Conservation (phyloP, 2,797 vertebrate species). For the Chloroceryle amazona region DNA sequence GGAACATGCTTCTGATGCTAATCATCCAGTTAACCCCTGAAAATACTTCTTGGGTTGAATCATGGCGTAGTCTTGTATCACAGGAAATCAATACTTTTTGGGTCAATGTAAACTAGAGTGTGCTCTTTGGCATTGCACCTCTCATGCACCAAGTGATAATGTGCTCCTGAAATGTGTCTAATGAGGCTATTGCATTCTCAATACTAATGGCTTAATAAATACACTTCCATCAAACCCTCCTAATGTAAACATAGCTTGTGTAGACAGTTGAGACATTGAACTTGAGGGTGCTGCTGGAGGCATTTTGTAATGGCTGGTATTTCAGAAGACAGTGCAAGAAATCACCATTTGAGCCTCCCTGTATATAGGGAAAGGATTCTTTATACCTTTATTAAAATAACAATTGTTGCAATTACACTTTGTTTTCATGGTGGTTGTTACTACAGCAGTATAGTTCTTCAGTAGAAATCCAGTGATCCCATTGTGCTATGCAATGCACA, state of each 20-base stretch:
- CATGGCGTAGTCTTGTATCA: neutral
- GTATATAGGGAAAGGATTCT: neutral
- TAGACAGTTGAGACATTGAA: neutral
- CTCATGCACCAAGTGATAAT: neutral
- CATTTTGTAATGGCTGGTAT: fast-evolving
- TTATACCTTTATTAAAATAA: neutral
- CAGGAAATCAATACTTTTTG: neutral
- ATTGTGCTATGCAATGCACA: neutral
- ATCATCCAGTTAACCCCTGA: constrained; percentile 34
- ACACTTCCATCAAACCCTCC: neutral
- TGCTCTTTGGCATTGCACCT: neutral
- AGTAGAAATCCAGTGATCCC: neutral
- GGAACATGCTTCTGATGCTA: constrained; percentile 9
- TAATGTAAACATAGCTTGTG: fast-evolving
- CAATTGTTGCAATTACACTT: neutral
- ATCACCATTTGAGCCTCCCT: neutral
- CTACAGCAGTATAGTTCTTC: fast-evolving
- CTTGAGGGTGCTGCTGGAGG: neutral
- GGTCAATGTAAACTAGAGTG: neutral
- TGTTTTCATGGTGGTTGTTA: neutral
- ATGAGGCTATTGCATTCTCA: neutral
- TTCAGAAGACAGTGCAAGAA: neutral
- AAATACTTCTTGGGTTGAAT: constrained; percentile 29
- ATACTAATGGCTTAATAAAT: neutral
- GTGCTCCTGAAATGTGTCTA: neutral